A percentile compares a stretch with the other conserved stretches of the same genome.
Conservation (phyloP, 1,140 invertebrate species). For the Tigriopus japonicus region DNA sequence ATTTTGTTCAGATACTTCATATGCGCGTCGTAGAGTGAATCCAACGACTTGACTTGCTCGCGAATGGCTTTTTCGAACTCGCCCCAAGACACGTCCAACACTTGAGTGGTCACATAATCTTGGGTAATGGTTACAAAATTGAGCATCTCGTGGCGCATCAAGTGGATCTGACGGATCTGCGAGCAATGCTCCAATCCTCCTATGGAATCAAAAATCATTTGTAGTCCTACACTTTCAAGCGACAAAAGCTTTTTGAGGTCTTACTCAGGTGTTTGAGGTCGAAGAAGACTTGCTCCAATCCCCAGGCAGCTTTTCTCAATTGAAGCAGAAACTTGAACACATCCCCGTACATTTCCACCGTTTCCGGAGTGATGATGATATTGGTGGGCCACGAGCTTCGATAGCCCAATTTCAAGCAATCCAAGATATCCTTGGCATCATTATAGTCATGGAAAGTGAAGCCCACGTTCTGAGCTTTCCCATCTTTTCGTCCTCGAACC, state of each 20-base stretch:
- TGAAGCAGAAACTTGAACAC: constrained; percentile 14
- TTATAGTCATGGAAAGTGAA: background rate
- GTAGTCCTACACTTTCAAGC: too few species aligned
- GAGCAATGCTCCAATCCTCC: too few species aligned
- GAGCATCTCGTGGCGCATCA: constrained; percentile 12
- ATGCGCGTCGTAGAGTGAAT: constrained; percentile 13
- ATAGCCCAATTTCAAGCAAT: constrained; percentile 10
- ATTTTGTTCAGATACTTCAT: constrained; percentile 13
- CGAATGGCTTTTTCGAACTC: constrained; percentile 12
- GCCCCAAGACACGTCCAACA: constrained; percentile 12
- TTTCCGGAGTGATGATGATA: constrained; percentile 11
- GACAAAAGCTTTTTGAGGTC: too few species aligned
- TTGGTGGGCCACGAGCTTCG: constrained; percentile 12
- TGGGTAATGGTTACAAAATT: constrained; percentile 10
- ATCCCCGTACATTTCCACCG: constrained; percentile 14
- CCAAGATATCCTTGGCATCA: background rate
- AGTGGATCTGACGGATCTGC: constrained; percentile 7
- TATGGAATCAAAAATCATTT: too few species aligned
- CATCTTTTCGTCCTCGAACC: background rate
- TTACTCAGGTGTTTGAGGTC: too few species aligned
- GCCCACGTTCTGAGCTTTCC: constrained; percentile 12
- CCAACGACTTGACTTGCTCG: constrained; percentile 10
- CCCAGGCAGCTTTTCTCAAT: constrained; percentile 11
- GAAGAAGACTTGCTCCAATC: constrained; percentile 9
- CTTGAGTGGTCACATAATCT: constrained; percentile 11